Base-by-base conservation (phyloP, 2,888 invertebrate species). In the Entomobrya multifasciata region DNA sequence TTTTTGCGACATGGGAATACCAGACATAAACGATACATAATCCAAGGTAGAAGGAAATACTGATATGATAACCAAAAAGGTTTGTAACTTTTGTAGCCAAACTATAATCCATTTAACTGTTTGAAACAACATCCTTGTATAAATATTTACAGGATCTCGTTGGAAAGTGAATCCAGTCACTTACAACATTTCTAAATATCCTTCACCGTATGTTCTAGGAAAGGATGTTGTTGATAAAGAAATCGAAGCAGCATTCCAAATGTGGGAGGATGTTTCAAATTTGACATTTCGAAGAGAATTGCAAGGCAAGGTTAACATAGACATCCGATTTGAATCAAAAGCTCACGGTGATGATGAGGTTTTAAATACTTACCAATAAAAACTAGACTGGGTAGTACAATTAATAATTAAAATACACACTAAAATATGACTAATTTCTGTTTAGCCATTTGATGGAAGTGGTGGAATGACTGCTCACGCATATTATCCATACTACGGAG, bases 401-500 rank as follows among this genome's bases (percentile, higher is more conserved):
- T n/a, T n/a, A n/a, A n/a, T n/a, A n/a, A n/a, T n/a, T n/a, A n/a
- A 49, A 49, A 13, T 49, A 15, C n/a, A 13, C 13, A 49, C 13
- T n/a, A n/a, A n/a, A 49, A 49, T 49, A 8, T 15, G 13, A 15
- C 2, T 8, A 15, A n/a, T 17, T 0, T 15, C 11, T 4, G 11
- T 1, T 3, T 74, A 98, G 94, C 97, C 98, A 10, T 98, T 99
- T 92, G 98, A 99, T 93, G 98, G 98, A 44, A 96, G 96, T 62
- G 98, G 97, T 79, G 97, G 97, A 90, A 98, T 98, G 87, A 94
- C 86, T 17, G 74, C 78, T 17, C 83, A 84, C 55, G 89, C 88
- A 0, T 98, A 97, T 93, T 98, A 98, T 93, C 98, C 99, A 0
- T 96, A 96, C n/a, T 99, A 97, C 92, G 99, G 99, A 27, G 99